These are phyloP conservation scores for Phyllostomus hastatus DNA, from an alignment of 2,113 vertebrate species.

Conservation along the genomic window DNA sequence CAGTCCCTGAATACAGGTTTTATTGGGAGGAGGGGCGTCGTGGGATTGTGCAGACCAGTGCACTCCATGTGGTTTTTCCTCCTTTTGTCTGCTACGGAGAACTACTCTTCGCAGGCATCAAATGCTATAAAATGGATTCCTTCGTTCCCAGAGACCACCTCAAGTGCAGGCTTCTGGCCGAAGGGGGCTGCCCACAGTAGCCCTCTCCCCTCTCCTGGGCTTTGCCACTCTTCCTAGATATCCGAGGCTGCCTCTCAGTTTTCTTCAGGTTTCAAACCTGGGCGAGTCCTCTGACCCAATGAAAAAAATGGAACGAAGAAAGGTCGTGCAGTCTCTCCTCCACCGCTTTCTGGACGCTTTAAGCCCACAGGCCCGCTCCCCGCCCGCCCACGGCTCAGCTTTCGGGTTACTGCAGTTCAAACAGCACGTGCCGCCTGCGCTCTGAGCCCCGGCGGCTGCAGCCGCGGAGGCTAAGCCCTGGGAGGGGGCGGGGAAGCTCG, in stretches of 20 bases:
- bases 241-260: neutral
- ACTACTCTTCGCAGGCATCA: neutral
- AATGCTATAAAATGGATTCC: neutral
- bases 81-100: constrained; percentile 8
- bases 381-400: constrained; percentile 36
- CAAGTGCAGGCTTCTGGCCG: neutral
- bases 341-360: constrained; percentile 36
- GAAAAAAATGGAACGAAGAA: constrained; percentile 29
- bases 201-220: neutral
- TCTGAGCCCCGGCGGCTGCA: neutral
- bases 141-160: neutral
- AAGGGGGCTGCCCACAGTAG: neutral
- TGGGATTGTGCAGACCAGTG: neutral
- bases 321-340: neutral
- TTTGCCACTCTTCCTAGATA: neutral
- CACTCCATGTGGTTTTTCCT: neutral
- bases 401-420: constrained; percentile 72
- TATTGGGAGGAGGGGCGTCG: neutral
- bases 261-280: constrained; percentile 42
- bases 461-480: neutral
- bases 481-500: constrained; percentile 62
- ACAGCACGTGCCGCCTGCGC: constrained; percentile 71
- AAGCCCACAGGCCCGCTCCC: constrained; percentile 34
- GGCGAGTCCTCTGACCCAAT: constrained; percentile 38
- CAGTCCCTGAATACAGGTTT: neutral